Conservation (phyloP, 1,140 invertebrate genomes). For the Drosophila kohkoa region DNA sequence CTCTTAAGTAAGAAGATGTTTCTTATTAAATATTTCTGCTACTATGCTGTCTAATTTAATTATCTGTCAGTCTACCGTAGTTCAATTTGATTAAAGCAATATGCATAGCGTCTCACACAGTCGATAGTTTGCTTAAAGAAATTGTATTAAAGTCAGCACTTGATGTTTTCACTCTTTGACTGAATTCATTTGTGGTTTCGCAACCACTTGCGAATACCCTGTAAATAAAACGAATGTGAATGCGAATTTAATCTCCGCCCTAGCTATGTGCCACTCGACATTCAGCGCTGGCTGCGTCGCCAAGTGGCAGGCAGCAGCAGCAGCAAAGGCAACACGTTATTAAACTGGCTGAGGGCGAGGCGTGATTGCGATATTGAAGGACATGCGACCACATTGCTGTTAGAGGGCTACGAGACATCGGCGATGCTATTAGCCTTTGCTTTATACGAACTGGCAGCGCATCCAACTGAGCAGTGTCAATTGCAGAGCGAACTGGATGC, state of each 20-base stretch:
- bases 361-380: conserved; percentile 43
- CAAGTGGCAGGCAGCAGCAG: conserved; percentile 32
- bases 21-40: no score
- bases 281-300: conserved; percentile 48
- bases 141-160: no score
- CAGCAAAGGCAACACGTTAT: conserved; percentile 22
- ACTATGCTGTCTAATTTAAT: no score
- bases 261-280: conserved; percentile 51
- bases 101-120: no score
- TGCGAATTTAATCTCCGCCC: no score
- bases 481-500: conserved; percentile 86
- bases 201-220: no score
- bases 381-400: conserved; percentile 62
- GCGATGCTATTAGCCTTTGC: conserved; percentile 62
- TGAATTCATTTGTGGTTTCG: no score
- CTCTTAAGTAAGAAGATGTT: no score
- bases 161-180: no score
- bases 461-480: conserved; percentile 86
- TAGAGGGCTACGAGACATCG: conserved; percentile 77
- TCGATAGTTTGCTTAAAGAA: no score
- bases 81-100: no score
- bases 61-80: no score
- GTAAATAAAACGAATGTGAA: background rate
- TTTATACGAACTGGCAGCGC: conserved; percentile 84
- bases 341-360: conserved; percentile 38